Evolutionary conservation across 1,140 invertebrate genomes (phyloP), one percentile per base, ranked within the genome.

Genomic region (Drosophila persimilis): DNA sequence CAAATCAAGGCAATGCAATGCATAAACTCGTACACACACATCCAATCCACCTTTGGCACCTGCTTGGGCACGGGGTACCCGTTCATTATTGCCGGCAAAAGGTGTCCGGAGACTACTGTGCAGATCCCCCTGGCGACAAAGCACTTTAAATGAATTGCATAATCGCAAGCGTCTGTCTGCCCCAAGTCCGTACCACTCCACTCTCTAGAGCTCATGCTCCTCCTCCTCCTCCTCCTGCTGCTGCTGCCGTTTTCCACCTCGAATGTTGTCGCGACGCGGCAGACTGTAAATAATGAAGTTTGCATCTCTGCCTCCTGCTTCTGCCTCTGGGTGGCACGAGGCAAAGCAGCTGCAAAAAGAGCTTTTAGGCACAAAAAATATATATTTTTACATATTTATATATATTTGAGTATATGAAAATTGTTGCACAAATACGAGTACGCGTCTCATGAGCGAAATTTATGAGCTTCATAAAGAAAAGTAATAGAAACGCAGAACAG

Each of bases 261-360:
- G 31, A 31, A 59, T 56, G 71, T 72, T 78, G 81, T 71, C 81
- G 81, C 81, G 81, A 74, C 81, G 81, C 81, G 81, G 71, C 83
- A 85, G 81, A 85, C 81, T 85, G 81, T 85, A 86, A 86, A 85
- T 85, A 85, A 85, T 85, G 81, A 85, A 85, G 81, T 85, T 85
- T 85, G 69, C 83, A 80, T 75, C 80, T 39, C 35, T 39, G 35
- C 3, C 35, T 9, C 9, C 29, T 31, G 31, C 9, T 3, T 3
- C 15, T 15, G 15, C 15, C 15, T 15, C 9, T 62, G 58, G 41
- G 51, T 69, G 76, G 70, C 64, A 77, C 63, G 57, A 63, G 63
- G 75, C 57, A 77, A 75, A 61, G 47, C 66, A 54, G 56, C 43
- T 52, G 50, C 44, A 31, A 64, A 65, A 62, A 77, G 57, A 52